These are phyloP conservation scores for Melieria crassipennis DNA, from an alignment of 2,888 invertebrate species.

Conservation along the genomic window DNA sequence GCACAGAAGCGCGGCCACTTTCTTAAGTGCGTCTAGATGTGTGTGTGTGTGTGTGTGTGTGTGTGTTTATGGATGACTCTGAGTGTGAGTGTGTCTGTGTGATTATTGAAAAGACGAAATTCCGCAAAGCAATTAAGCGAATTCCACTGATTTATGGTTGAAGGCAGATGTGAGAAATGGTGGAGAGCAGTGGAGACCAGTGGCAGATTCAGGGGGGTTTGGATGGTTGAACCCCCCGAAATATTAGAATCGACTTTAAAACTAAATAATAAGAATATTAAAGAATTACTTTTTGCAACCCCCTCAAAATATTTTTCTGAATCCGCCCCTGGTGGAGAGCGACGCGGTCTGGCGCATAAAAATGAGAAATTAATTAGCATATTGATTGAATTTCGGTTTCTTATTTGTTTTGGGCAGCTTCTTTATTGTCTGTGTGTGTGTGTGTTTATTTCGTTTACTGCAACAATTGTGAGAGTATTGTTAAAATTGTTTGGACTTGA, in stretches of 20 bases:
- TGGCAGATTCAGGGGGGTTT: too few relatives aligned
- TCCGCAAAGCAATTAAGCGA: conserved; percentile 14
- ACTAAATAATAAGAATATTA: too few relatives aligned
- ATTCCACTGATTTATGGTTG: conserved; percentile 9
- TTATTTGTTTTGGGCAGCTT: too few relatives aligned
- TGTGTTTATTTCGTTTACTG: neutral
- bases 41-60: conserved; percentile 2
- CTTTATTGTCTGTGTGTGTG: conserved; percentile 11
- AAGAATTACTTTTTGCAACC: too few relatives aligned
- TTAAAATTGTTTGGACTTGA: neutral
- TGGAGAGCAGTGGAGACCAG: too few relatives aligned
- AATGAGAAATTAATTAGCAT: conserved; percentile 11
- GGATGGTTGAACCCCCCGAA: too few relatives aligned
- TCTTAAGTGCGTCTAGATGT: neutral
- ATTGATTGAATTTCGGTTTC: conserved; percentile 13
- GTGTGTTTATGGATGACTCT: neutral
- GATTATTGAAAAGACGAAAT: neutral
- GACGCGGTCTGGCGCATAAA: too few relatives aligned
- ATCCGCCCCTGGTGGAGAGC: too few relatives aligned
- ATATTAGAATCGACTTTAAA: too few relatives aligned
- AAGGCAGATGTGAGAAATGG: too few relatives aligned
- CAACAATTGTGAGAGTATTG: too few relatives aligned
- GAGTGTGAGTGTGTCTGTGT: conserved; percentile 16
- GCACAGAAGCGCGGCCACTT: neutral
- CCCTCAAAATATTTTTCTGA: too few relatives aligned